Conservation (phyloP, 1,140 invertebrate genomes). For the honey bee (Apis mellifera) region DNA sequence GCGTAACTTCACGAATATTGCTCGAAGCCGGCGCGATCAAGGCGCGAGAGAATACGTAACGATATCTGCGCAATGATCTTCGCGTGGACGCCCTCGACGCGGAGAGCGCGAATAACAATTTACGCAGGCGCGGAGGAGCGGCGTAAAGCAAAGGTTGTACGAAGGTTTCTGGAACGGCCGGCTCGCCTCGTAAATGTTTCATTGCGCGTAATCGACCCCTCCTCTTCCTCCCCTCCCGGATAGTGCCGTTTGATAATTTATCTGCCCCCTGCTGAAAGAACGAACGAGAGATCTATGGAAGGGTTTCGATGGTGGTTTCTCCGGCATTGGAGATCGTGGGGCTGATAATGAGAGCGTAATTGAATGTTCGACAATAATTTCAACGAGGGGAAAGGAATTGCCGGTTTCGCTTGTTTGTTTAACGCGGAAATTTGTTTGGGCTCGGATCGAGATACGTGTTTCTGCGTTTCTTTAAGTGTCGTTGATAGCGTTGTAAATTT, state of each 20-base stretch:
- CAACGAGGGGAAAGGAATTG: not conserved
- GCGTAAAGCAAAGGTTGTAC: not conserved
- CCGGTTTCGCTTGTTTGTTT: not conserved
- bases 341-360: not conserved
- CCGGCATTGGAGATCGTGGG: not conserved
- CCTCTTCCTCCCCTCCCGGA: not conserved
- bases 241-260: conserved; percentile 10
- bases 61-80: conserved; percentile 42
- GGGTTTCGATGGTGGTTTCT: not conserved
- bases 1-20: conserved; percentile 40
- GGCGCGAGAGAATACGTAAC: conserved; percentile 46
- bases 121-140: not conserved
- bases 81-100: conserved; percentile 10
- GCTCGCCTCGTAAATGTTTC: conserved; percentile 20
- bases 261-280: not conserved
- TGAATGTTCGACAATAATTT: conserved; percentile 1
- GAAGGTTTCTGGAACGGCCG: not conserved
- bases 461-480: not conserved
- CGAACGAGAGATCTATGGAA: not conserved
- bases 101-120: conserved; percentile 8
- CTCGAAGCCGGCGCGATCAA: not conserved
- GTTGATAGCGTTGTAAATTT: not conserved
- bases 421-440: not conserved
- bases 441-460: not conserved
- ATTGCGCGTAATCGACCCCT: not conserved